A percentile compares a stretch with the other conserved stretches of the same genome.
Evolutionary conservation across 2,113 vertebrate genomes (phyloP).

Genomic region (Antennarius striatus): DNA sequence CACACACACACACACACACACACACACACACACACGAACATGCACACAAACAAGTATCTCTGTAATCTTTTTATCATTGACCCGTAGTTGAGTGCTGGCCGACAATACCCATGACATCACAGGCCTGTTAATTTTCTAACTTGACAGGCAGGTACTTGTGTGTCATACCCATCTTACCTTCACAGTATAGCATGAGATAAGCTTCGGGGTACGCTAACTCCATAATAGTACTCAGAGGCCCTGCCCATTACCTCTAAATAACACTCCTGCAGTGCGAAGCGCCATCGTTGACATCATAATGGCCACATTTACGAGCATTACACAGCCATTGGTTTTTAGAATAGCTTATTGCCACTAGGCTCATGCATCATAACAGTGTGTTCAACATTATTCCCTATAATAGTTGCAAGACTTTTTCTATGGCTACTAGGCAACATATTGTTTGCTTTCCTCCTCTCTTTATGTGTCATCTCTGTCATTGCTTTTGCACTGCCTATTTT

Average conservation of each 20-base stretch:
- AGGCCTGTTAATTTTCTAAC: constrained; percentile 20
- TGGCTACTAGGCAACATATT: constrained; percentile 24
- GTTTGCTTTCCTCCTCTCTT: constrained; percentile 8
- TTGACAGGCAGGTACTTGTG: constrained; percentile 1
- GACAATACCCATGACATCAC: constrained; percentile 52
- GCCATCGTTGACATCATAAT: constrained; percentile 62
- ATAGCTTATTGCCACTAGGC: constrained; percentile 60
- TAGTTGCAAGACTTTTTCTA: constrained; percentile 24
- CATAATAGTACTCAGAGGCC: constrained; percentile 66
- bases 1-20: constrained; percentile 1
- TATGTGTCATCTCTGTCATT: background rate
- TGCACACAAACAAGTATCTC: constrained; percentile 6
- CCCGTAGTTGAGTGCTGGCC: constrained; percentile 30
- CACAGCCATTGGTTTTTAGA: constrained; percentile 75
- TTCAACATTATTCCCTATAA: constrained; percentile 38
- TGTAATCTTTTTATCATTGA: constrained; percentile 54
- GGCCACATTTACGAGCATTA: constrained; percentile 75
- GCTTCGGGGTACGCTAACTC: constrained; percentile 51
- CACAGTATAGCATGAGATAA: constrained; percentile 46
- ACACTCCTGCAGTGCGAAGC: constrained; percentile 57
- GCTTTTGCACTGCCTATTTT: constrained; percentile 20
- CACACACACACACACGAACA: too few species aligned
- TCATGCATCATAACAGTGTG: constrained; percentile 69
- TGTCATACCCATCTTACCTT: constrained; percentile 26
- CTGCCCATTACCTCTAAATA: constrained; percentile 71